Evolutionary conservation across 2,113 vertebrate genomes (phyloP).

Genomic region (Siniperca knerii): DNA sequence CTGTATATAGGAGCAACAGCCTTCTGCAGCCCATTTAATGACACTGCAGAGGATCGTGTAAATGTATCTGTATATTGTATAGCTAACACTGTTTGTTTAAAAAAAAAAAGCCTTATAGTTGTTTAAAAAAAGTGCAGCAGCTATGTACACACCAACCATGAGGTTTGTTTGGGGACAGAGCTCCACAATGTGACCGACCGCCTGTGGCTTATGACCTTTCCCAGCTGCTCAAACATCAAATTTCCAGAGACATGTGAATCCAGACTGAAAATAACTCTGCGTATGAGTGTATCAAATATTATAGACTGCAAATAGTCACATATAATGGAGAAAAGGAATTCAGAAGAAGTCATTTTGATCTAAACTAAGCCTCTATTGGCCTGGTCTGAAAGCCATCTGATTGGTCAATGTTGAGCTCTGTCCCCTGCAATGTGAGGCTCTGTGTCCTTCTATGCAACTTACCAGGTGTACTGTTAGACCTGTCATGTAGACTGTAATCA

Average conservation of each 20-base stretch:
- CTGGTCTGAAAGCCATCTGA: constrained; percentile 21
- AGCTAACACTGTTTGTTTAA: constrained; percentile 86
- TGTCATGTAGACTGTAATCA: constrained; percentile 93
- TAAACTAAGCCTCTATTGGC: not conserved
- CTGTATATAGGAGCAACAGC: constrained; percentile 82
- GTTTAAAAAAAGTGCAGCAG: constrained; percentile 80
- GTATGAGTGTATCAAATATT: not conserved
- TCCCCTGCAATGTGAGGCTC: constrained; percentile 71
- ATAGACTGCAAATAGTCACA: not conserved
- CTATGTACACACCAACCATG: constrained; percentile 83
- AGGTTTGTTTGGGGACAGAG: constrained; percentile 82
- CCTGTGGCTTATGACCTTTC: constrained; percentile 39
- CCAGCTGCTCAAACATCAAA: constrained; percentile 67
- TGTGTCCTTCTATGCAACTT: constrained; percentile 94
- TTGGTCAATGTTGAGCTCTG: constrained; percentile 68
- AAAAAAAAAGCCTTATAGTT: constrained; percentile 84
- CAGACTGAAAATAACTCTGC: constrained; percentile 1
- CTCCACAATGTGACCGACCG: constrained; percentile 54
- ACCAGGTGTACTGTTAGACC: constrained; percentile 90
- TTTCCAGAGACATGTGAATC: constrained; percentile 6
- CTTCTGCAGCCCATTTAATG: constrained; percentile 68
- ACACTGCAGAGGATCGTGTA: constrained; percentile 76
- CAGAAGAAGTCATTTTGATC: not conserved
- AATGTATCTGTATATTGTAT: constrained; percentile 84
- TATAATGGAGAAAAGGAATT: not conserved